Conservation (phyloP, 37 sponge, comb jelly and placozoan species). For the Hexactinellida sp. region DNA sequence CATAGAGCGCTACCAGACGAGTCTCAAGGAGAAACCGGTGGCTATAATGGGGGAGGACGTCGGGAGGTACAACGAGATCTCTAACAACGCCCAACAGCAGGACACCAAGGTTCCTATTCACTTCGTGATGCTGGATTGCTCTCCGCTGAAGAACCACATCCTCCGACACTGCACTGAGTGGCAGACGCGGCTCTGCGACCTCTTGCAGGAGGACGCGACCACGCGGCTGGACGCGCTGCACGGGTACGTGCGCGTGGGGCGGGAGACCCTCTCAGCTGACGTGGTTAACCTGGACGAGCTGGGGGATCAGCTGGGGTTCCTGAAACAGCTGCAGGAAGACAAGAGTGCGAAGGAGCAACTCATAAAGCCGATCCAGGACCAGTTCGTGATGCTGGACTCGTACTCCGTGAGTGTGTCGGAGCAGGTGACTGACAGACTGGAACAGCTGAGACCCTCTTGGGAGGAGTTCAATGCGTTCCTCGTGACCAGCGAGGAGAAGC, state of each 20-base stretch:
- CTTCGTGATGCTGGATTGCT: slow-evolving; percentile 91
- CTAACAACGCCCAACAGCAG: slow-evolving; percentile 74
- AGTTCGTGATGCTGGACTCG: slow-evolving; percentile 79
- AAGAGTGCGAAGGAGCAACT: slow-evolving; percentile 57
- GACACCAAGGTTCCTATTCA: slow-evolving; percentile 83
- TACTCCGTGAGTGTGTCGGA: slow-evolving; percentile 58
- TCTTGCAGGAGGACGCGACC: slow-evolving; percentile 80
- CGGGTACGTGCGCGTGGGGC: neutral
- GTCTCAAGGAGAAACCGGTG: slow-evolving; percentile 55
- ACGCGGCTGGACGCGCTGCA: slow-evolving; percentile 29
- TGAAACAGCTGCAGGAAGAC: slow-evolving; percentile 59
- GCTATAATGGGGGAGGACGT: slow-evolving; percentile 60
- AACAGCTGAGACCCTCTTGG: slow-evolving; percentile 40
- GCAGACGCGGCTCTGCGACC: slow-evolving; percentile 69
- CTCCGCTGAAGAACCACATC: slow-evolving; percentile 77
- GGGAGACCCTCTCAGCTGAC: slow-evolving; percentile 20
- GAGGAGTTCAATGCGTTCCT: slow-evolving; percentile 74
- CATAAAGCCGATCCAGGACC: slow-evolving; percentile 82
- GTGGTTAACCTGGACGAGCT: slow-evolving; percentile 76
- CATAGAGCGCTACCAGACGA: slow-evolving; percentile 71
- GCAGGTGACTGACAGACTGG: slow-evolving; percentile 35
- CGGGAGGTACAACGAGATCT: slow-evolving; percentile 35
- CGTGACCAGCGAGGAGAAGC: slow-evolving; percentile 66
- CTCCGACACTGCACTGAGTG: slow-evolving; percentile 83
- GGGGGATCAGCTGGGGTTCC: slow-evolving; percentile 57